A percentile compares a stretch with the other conserved stretches of the same genome.
Evolutionary conservation across 2,797 vertebrate species (phyloP).

Genomic region (Enteromius afrohamiltoni): DNA sequence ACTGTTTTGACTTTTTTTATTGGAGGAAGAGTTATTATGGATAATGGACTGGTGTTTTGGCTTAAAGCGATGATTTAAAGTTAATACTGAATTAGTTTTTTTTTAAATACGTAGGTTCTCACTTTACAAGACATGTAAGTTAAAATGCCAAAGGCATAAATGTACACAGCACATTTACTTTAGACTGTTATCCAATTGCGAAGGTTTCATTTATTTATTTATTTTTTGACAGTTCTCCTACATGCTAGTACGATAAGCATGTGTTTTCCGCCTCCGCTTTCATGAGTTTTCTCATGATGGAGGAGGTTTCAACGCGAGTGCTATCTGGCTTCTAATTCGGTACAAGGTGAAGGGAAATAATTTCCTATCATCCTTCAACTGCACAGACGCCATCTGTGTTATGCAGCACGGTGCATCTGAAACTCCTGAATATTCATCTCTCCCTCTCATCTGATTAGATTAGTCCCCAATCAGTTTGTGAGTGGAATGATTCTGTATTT

Average conservation of each 20-base stretch:
- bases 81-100: not conserved
- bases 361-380: conserved; percentile 73
- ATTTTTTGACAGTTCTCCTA: conserved; percentile 1
- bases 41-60: not conserved
- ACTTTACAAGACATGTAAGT: not conserved
- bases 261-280: conserved; percentile 39
- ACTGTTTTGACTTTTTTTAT: not conserved
- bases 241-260: conserved; percentile 6
- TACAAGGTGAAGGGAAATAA: conserved; percentile 65
- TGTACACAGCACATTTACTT: not conserved
- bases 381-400: conserved; percentile 80
- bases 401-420: conserved; percentile 72
- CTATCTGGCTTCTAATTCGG: conserved; percentile 66
- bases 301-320: conserved; percentile 51
- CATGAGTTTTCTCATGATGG: conserved; percentile 34
- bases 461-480: conserved; percentile 75
- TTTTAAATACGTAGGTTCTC: not conserved
- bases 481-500: conserved; percentile 68
- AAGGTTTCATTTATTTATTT: not conserved
- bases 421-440: conserved; percentile 82
- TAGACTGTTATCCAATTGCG: not conserved
- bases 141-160: not conserved
- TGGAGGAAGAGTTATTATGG: not conserved
- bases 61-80: not conserved
- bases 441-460: conserved; percentile 80